Percentiles rank a stretch among this genome's conserved stretches.
These are phyloP conservation scores for Lacanobia oleracea DNA, from an alignment of 2,888 invertebrate genomes.

Conservation along the genomic window DNA sequence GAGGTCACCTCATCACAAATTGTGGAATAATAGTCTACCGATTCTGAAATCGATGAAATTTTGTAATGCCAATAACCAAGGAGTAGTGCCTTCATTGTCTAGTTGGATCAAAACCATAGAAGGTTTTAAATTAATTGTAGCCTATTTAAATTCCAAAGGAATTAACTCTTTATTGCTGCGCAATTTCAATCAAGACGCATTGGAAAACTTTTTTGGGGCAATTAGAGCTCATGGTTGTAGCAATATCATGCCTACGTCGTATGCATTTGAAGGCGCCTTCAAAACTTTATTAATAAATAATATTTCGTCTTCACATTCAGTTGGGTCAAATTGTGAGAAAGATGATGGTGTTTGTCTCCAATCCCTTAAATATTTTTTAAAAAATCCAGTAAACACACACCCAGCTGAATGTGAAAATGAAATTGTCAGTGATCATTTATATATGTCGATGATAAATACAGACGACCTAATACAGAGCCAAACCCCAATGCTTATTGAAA, in stretches of 20 bases:
- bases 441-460: neutral
- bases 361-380: slow-evolving; percentile 24
- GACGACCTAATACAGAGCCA: neutral
- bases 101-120: slow-evolving; percentile 27
- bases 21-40: neutral
- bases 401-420: slow-evolving; percentile 27
- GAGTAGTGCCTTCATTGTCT: slow-evolving; percentile 20
- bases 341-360: slow-evolving; percentile 24
- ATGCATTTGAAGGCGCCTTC: neutral
- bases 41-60: neutral
- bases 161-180: neutral
- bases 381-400: neutral
- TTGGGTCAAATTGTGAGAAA: slow-evolving; percentile 25
- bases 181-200: neutral
- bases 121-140: neutral
- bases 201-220: neutral
- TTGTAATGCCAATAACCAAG: neutral
- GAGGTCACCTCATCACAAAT: neutral
- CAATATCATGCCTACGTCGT: neutral
- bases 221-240: neutral
- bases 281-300: neutral
- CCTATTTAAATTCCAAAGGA: neutral
- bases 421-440: slow-evolving; percentile 16
- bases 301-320: neutral
- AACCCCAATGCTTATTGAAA: slow-evolving; percentile 24